These are phyloP conservation scores for Phenacoccus solenopsis DNA, from an alignment of 1,140 invertebrate genomes.

Conservation along the genomic window DNA sequence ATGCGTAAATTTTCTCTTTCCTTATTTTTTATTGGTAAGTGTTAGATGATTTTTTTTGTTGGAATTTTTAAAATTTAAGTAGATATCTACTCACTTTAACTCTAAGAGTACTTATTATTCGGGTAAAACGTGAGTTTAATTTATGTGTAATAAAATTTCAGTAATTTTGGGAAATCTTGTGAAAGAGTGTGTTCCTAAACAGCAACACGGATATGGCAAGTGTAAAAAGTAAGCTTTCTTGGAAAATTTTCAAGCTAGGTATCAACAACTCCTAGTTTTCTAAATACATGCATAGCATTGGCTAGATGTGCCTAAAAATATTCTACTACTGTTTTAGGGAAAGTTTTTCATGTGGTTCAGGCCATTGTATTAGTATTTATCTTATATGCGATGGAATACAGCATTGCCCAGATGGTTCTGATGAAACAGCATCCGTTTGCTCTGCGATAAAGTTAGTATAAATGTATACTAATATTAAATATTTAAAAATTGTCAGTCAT, in stretches of 20 bases:
- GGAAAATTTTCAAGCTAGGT: not conserved
- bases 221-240: not conserved
- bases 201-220: not conserved
- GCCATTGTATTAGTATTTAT: not conserved
- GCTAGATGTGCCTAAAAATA: not conserved
- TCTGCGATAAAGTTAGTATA: not conserved
- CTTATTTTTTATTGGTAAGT: not conserved
- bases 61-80: too few species aligned
- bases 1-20: not conserved
- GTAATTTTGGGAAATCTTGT: not conserved
- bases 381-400: not conserved
- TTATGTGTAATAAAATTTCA: not conserved
- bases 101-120: too few species aligned
- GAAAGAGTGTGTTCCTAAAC: not conserved
- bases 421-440: not conserved
- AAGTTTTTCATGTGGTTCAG: not conserved
- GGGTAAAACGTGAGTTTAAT: not conserved
- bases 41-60: not conserved
- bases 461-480: not conserved
- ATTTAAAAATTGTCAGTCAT: not conserved
- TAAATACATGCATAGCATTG: not conserved
- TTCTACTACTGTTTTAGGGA: not conserved
- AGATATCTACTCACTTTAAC: too few species aligned
- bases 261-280: too few species aligned
- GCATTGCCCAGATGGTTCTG: not conserved